phyloP scores from a whole-genome alignment of 1,140 invertebrate species.

The Cheumatopsyche charites region DNA sequence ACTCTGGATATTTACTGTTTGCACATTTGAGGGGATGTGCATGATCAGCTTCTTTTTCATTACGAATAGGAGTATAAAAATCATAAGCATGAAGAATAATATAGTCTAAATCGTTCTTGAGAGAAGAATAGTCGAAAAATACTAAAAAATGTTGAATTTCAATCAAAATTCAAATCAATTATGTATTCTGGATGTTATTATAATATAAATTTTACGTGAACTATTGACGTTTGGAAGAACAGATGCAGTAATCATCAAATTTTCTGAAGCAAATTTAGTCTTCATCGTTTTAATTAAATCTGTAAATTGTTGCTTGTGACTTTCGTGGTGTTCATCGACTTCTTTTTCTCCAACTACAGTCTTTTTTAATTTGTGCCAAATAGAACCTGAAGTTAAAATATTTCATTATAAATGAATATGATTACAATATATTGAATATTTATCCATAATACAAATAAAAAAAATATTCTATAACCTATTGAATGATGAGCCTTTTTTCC shows the following conservation, averaged over 20 bases:
- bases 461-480: slow-evolving; percentile 65
- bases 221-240: slow-evolving; percentile 79
- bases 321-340: slow-evolving; percentile 80
- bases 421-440: too few relatives aligned
- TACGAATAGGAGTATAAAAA: slow-evolving; percentile 74
- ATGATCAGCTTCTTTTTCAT: slow-evolving; percentile 77
- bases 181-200: slow-evolving; percentile 50
- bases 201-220: too few relatives aligned
- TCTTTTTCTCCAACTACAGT: too few relatives aligned
- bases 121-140: slow-evolving; percentile 76
- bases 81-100: slow-evolving; percentile 82
- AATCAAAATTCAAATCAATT: too few relatives aligned
- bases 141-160: slow-evolving; percentile 57
- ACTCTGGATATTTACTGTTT: slow-evolving; percentile 69
- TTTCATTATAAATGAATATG: slow-evolving; percentile 52
- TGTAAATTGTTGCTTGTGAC: slow-evolving; percentile 74
- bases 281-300: slow-evolving; percentile 76
- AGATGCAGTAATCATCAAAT: slow-evolving; percentile 69
- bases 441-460: too few relatives aligned
- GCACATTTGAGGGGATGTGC: slow-evolving; percentile 73
- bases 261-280: too few relatives aligned
- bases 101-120: slow-evolving; percentile 77
- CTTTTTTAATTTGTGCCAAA: too few relatives aligned
- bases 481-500: slow-evolving; percentile 75
- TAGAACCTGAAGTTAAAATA: too few relatives aligned